These are phyloP conservation scores for Picathartes gymnocephalus DNA, from an alignment of 2,113 vertebrate species.

Conservation along the genomic window DNA sequence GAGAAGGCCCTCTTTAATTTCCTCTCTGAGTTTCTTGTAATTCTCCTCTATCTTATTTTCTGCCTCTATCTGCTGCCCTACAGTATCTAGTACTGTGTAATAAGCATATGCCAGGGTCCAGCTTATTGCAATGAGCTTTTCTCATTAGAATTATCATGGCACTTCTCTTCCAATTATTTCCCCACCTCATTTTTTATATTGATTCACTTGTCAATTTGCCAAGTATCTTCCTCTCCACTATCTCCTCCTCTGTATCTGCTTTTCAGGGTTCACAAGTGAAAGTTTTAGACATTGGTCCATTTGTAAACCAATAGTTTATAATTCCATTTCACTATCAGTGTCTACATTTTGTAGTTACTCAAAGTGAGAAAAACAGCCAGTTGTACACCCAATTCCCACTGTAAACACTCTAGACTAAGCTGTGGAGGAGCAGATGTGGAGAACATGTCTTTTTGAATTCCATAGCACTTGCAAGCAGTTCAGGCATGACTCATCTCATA, in stretches of 20 bases:
- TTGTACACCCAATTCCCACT: neutral
- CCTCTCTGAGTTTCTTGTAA: no score
- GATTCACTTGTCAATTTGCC: neutral
- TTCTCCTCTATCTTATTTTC: no score
- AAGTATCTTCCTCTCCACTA: neutral
- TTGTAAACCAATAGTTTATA: neutral
- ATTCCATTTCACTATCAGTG: neutral
- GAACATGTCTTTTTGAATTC: neutral
- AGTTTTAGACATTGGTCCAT: neutral
- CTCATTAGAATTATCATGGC: no score
- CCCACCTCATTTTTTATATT: neutral
- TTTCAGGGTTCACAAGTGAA: neutral
- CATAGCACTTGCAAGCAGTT: rapidly evolving
- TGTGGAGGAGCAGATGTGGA: neutral
- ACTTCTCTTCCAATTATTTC: no score
- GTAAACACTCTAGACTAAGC: neutral
- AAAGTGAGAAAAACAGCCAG: neutral
- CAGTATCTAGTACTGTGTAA: no score
- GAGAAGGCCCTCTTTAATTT: no score
- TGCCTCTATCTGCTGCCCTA: no score
- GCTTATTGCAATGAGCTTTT: no score
- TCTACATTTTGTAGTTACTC: neutral
- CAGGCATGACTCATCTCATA: neutral
- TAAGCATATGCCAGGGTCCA: no score
- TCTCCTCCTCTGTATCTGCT: neutral